These are phyloP conservation scores for Ricordea florida DNA, from an alignment of 92 coral and sea anemone species.

Conservation along the genomic window DNA sequence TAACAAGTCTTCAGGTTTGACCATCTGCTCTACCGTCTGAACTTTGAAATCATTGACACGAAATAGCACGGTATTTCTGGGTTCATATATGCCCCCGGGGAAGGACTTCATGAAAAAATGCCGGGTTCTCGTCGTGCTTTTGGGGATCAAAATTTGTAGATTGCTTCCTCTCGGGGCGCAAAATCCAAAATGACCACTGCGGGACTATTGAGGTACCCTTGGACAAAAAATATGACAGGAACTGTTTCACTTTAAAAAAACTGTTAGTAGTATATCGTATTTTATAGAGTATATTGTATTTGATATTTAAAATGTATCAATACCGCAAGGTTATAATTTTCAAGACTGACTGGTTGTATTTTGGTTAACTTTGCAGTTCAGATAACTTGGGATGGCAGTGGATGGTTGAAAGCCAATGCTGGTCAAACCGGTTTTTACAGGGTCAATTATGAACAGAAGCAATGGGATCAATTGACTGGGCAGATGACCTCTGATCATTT, in stretches of 20 bases:
- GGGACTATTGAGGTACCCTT: too few species aligned
- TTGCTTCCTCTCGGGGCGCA: too few species aligned
- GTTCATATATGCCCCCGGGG: too few species aligned
- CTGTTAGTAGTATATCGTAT: neutral
- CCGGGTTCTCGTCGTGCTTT: too few species aligned
- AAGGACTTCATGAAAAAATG: too few species aligned
- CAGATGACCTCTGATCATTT: conserved; percentile 39
- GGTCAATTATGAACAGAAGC: conserved; percentile 68
- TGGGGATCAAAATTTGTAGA: too few species aligned
- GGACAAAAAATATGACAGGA: neutral
- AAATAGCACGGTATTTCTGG: too few species aligned
- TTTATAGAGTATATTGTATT: neutral
- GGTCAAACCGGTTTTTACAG: conserved; percentile 76
- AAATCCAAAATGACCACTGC: too few species aligned
- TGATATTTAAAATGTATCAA: too few species aligned
- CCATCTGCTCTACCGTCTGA: too few species aligned
- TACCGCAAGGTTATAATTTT: too few species aligned
- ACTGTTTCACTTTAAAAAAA: neutral
- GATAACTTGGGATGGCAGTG: conserved; percentile 72
- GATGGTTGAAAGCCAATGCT: conserved; percentile 80
- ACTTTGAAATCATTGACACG: neutral
- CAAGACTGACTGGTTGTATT: neutral
- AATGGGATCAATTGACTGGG: conserved; percentile 60
- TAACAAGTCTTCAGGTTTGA: conserved; percentile 20
- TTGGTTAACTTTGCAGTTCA: conserved; percentile 19